phyloP scores from a whole-genome alignment of 2,888 invertebrate genomes.

The Drosophila borealis region DNA sequence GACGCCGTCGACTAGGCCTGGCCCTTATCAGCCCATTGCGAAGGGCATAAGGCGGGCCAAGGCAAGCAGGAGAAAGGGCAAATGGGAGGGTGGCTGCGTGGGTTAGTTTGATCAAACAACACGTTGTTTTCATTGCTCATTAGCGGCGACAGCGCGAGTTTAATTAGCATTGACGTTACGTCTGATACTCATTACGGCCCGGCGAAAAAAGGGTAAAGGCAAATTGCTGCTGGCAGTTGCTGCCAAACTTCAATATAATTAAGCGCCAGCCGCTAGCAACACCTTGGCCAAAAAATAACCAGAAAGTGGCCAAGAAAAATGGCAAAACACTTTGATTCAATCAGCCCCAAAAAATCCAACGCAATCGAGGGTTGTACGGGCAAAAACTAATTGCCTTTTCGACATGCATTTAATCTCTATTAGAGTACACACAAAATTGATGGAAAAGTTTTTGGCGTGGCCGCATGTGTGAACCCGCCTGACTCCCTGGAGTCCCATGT shows the following conservation, averaged over 20 bases:
- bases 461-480: constrained; percentile 53
- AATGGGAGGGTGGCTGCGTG: background rate
- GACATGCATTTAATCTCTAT: constrained; percentile 84
- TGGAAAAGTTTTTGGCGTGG: constrained; percentile 61
- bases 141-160: constrained; percentile 81
- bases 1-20: constrained; percentile 61
- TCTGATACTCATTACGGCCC: constrained; percentile 53
- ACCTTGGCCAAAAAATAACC: constrained; percentile 56
- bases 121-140: constrained; percentile 84
- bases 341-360: constrained; percentile 29
- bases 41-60: constrained; percentile 10
- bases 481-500: constrained; percentile 48
- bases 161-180: constrained; percentile 79
- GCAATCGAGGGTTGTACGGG: constrained; percentile 40
- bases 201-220: constrained; percentile 58
- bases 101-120: constrained; percentile 64
- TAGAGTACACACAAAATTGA: constrained; percentile 70
- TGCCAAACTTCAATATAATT: constrained; percentile 44
- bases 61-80: background rate
- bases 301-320: constrained; percentile 51
- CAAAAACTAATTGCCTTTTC: constrained; percentile 83
- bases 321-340: constrained; percentile 76
- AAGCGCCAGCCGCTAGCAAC: constrained; percentile 42
- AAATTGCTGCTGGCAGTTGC: constrained; percentile 68
- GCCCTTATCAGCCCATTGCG: constrained; percentile 73